phyloP scores from a whole-genome alignment of 2,797 vertebrate genomes.

The Avahi laniger region DNA sequence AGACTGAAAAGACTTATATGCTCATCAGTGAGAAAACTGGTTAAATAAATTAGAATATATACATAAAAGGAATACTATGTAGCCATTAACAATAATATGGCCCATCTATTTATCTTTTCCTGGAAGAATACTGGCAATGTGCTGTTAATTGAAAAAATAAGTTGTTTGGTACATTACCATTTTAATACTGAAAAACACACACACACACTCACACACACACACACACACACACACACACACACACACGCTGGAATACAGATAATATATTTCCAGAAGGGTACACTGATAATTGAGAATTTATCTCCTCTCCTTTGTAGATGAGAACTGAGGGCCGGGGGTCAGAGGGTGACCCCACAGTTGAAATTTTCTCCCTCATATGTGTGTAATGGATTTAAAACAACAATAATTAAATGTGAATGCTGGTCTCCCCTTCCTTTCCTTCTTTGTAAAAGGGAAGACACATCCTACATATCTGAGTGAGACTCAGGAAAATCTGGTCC shows the following conservation, averaged over 20 bases:
- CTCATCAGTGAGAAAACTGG: not conserved
- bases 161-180: not conserved
- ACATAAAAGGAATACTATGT: not conserved
- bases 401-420: not conserved
- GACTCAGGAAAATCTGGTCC: not conserved
- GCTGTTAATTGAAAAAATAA: not conserved
- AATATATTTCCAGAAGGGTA: not conserved
- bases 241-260: not conserved
- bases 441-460: not conserved
- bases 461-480: not conserved
- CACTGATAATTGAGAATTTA: not conserved
- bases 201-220: not conserved
- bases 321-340: not conserved
- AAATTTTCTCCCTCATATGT: not conserved
- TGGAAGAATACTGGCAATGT: not conserved
- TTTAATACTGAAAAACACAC: constrained; percentile 32
- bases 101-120: not conserved
- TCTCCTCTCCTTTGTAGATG: not conserved
- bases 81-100: not conserved
- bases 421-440: not conserved
- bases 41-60: not conserved
- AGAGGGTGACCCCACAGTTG: not conserved
- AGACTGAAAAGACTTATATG: not conserved
- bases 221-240: no score
- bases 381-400: not conserved